phyloP scores from a whole-genome alignment of 2,797 vertebrate species.

The Chiroxiphia lanceolata region DNA sequence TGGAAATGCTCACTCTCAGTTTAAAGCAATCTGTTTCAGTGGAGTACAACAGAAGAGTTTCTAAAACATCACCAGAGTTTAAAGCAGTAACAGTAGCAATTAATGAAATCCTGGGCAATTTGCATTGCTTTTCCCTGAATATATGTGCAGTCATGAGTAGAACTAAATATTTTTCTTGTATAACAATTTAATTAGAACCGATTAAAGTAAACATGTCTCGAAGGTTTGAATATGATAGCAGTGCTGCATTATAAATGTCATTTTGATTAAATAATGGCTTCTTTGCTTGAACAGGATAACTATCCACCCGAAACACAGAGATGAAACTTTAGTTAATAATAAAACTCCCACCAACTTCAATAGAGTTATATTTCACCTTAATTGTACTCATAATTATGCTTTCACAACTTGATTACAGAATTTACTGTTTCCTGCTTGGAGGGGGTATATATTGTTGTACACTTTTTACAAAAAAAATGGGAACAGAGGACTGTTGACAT shows the following conservation, averaged over 20 bases:
- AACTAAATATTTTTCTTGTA: conserved; percentile 15
- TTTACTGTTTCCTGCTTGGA: not conserved
- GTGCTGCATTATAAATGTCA: not conserved
- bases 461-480: not conserved
- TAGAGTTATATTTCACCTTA: conserved; percentile 55
- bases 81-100: not conserved
- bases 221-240: not conserved
- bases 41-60: not conserved
- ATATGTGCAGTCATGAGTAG: not conserved
- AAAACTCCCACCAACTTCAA: conserved; percentile 45
- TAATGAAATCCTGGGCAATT: not conserved
- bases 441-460: not conserved
- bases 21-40: not conserved
- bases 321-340: conserved; percentile 43
- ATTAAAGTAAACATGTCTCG: conserved; percentile 20
- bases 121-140: not conserved
- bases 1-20: not conserved
- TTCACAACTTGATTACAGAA: conserved; percentile 28
- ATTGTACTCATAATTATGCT: not conserved
- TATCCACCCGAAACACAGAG: not conserved
- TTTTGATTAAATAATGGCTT: conserved; percentile 21
- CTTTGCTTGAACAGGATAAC: conserved; percentile 24
- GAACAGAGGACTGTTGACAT: not conserved
- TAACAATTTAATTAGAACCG: conserved; percentile 15
- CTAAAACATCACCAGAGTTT: not conserved